Evolutionary conservation across 2,113 vertebrate genomes (phyloP), one percentile per base, ranked within the genome.

Genomic region (human): DNA sequence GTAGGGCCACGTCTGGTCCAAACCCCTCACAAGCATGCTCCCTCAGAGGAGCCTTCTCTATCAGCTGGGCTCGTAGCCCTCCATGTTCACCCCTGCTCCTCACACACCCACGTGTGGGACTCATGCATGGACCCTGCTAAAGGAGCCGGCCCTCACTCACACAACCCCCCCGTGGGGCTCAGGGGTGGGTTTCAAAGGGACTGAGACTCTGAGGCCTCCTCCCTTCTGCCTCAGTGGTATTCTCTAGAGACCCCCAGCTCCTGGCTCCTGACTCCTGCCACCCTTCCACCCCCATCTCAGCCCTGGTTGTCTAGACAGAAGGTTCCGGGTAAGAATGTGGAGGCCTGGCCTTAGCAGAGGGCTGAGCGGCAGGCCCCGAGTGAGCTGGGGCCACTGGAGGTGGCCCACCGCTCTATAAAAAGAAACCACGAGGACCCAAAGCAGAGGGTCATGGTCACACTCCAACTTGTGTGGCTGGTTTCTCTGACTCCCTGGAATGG

Each of bases 401-500:
- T 40, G 64, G 80, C 40, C 81, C 81, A 25, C 1, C 27, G 55
- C 40, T 43, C 92, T 75, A 57, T 78, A 88, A 80, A 90, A 91
- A 92, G 76, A 94, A 97, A 27, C 40, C 40, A 48, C 2, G n/a
- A 90, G 38, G 43, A 68, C 89, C 59, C 0, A 0, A 94, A 64
- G 50, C 73, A 83, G 55, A 86, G 23, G 43, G 92, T 66, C 96
- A 96, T 55, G 52, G 92, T 64, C 78, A 48, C 45, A 64, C 70
- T 92, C 43, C 32, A 35, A 25, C 40, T 1, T 64, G 23, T 66
- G 38, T 11, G 2, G 30, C 82, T 6, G 17, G 25, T 40, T 48
- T 61, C 80, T 89, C 64, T 32, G 48, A 72, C 59, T 57, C 48
- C 61, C 86, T 87, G 94, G 87, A 92, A 72, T 25, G 16, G 30